Evolutionary conservation across 2,888 invertebrate genomes (phyloP), one percentile per base, ranked within the genome.

Genomic region (Cephonodes hylas): DNA sequence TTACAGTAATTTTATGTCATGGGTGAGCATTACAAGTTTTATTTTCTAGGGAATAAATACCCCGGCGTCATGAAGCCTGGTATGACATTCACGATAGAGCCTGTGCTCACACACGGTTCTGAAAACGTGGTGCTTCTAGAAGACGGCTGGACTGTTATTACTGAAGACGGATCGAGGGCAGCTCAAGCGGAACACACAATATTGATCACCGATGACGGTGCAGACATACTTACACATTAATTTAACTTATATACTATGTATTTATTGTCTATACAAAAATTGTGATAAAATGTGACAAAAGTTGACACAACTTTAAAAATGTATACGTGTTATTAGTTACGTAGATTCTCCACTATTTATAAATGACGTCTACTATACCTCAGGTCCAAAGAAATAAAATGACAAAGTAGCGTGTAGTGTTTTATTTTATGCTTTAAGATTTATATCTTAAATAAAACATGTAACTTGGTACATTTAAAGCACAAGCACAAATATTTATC

Each of bases 11-110:
- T n/a, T n/a, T n/a, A n/a, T n/a, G 31, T 8, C 3, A 31, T 31
- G 10, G 10, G 31, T 31, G 7, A 31, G 6, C 10, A 31, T 5
- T 8, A 38, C n/a, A n/a, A 3, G 38, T 38, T 13, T n/a, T 38
- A 38, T 13, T 38, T 38, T n/a, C 10, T 77, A 96, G 96, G 89
- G 68, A 96, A 96, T 76, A 79, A 93, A 59, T 91, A 93, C 70
- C 93, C 94, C 0, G 96, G 96, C 0, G 77, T 84, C 58, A 98
- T 98, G 98, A 80, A 93, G 71, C 86, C 96, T 2, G 98, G 98
- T n/a, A 98, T 98, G 97, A 96, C 97, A 0, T 99, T 99, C 79
- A 99, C 99, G 0, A 96, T 99, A 74, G 99, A 99, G 80, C 99
- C 99, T 8, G 95, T 96, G 7, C 78, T 99, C 15, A 95, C 96